These are phyloP conservation scores for Tipula confusa DNA, from an alignment of 2,888 invertebrate genomes.

Conservation along the genomic window DNA sequence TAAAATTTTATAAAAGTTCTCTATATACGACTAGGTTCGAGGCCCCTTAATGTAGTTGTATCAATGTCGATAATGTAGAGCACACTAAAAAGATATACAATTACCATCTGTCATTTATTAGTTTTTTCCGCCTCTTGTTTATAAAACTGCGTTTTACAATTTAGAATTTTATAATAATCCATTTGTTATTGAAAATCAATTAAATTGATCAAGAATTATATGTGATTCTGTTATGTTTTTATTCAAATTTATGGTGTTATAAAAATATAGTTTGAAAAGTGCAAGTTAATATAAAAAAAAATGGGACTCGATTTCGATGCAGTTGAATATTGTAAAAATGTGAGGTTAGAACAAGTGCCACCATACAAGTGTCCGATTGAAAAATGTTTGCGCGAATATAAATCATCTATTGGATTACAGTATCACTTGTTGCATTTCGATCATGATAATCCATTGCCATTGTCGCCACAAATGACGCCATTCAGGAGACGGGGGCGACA, in stretches of 20 bases:
- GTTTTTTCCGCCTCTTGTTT: constrained; percentile 28
- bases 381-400: constrained; percentile 80
- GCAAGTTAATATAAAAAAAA: constrained; percentile 37
- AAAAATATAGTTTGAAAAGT: neutral
- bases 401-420: constrained; percentile 79
- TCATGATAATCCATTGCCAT: constrained; percentile 67
- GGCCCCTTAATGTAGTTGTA: neutral
- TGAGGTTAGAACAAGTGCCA: constrained; percentile 58
- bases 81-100: neutral
- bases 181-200: neutral
- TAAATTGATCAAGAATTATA: neutral
- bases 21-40: neutral
- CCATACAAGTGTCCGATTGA: constrained; percentile 83
- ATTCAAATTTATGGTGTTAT: neutral
- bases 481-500: constrained; percentile 60
- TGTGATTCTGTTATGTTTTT: neutral
- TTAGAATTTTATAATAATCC: neutral
- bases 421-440: constrained; percentile 82
- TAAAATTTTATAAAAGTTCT: no score
- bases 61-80: neutral
- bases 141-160: neutral
- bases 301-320: constrained; percentile 85
- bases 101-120: neutral
- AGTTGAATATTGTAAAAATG: constrained; percentile 77
- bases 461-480: constrained; percentile 58